Base-by-base conservation (phyloP, 92 coral and sea anemone species). In the Heliopora coerulea region DNA sequence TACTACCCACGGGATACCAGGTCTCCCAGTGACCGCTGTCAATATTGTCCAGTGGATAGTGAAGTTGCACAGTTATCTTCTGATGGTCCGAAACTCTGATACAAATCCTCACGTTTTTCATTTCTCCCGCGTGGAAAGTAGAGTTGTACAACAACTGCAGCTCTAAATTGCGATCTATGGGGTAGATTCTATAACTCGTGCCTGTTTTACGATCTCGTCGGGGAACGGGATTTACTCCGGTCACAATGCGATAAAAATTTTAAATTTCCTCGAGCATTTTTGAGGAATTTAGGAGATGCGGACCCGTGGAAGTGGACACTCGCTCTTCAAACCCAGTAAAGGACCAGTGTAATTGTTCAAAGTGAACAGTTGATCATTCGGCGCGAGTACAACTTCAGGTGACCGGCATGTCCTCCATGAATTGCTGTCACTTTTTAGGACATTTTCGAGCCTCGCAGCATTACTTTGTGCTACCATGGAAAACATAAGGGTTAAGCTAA, bases 1-100 rank as follows among this genome's bases (percentile, higher is more conserved):
- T 46, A 25, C 32, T 70, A 2, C 77, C 77, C 14, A 70, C 77
- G 8, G 77, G 77, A 33, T 70, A 62, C 1, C 5, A n/a, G 0
- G 63, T 70, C 26, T 70, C 77, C 77, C 77, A 70, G 19, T 70
- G 77, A 44, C 52, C 62, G 1, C 26, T 42, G 24, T 33, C 77
- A 54, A 33, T 52, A 0, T 18, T 13, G 11, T 62, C 9, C 32
- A 70, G 41, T 1, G 58, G 59, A 25, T 42, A 59, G 25, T 25
- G 46, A 5, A 70, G 32, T 2, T 35, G 24, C 24, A 48, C 50
- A 20, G 49, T 34, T 50, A 70, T 32, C 14, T 37, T 54, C 50
- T 54, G 40, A 39, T 70, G 77, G 58, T 70, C 63, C 17, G 49
- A 5, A 29, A 70, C 34, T 2, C 77, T 62, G 9, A 70, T 31